Conservation (phyloP, 2,113 vertebrate genomes). For the Chionodraco myersi region DNA sequence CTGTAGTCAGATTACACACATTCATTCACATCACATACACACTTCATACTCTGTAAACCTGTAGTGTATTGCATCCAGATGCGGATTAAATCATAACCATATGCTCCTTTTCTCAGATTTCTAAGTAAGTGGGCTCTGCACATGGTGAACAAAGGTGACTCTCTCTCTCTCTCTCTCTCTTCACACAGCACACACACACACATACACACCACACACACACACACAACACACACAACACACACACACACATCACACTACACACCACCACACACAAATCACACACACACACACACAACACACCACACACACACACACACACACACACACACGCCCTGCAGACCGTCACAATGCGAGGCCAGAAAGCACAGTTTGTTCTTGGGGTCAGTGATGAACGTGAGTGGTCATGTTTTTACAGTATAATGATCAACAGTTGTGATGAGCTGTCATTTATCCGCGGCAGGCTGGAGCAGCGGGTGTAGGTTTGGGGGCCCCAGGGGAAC, state of each 20-base stretch:
- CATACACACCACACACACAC: slow-evolving; percentile 24
- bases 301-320: slow-evolving; percentile 33
- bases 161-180: slow-evolving; percentile 37
- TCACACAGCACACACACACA: no score
- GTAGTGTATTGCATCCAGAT: slow-evolving; percentile 76
- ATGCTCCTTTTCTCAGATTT: slow-evolving; percentile 72
- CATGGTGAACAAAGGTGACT: slow-evolving; percentile 47
- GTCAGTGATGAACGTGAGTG: slow-evolving; percentile 73
- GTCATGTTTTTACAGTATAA: slow-evolving; percentile 78
- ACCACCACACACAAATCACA: slow-evolving; percentile 27
- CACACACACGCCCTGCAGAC: slow-evolving; percentile 28
- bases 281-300: slow-evolving; percentile 34
- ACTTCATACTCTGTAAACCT: slow-evolving; percentile 49
- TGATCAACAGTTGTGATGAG: slow-evolving; percentile 70
- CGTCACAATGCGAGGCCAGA: slow-evolving; percentile 48
- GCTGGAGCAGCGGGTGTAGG: slow-evolving; percentile 24
- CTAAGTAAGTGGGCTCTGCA: slow-evolving; percentile 56
- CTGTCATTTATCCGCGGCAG: slow-evolving; percentile 48
- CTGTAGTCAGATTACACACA: slow-evolving; percentile 61
- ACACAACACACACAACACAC: slow-evolving; percentile 30
- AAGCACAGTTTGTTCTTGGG: slow-evolving; percentile 42
- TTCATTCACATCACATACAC: slow-evolving; percentile 1
- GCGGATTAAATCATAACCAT: slow-evolving; percentile 79
- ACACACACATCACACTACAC: no score
- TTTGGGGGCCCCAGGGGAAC: slow-evolving; percentile 27